A percentile compares a stretch with the other conserved stretches of the same genome.
Evolutionary conservation across 1,140 invertebrate species (phyloP).

Genomic region (Nylanderia fulva): DNA sequence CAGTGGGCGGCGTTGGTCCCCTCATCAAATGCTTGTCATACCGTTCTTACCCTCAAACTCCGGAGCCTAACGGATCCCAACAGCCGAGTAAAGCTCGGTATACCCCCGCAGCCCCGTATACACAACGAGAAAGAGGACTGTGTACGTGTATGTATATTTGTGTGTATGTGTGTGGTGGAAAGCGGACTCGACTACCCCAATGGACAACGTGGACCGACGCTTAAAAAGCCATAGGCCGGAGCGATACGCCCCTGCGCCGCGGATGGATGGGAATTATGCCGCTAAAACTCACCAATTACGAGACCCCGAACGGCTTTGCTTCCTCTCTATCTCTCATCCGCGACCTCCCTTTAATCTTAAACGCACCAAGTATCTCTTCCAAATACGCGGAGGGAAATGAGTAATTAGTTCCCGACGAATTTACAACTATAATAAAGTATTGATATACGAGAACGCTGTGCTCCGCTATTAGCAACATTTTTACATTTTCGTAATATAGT

Average conservation of each 20-base stretch:
- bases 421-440: constrained; percentile 18
- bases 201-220: constrained; percentile 77
- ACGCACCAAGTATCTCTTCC: constrained; percentile 49
- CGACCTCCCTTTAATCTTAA: constrained; percentile 56
- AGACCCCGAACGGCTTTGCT: constrained; percentile 67
- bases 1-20: constrained; percentile 82
- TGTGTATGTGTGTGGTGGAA: constrained; percentile 31
- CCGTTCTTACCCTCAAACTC: constrained; percentile 83
- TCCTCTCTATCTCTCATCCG: constrained; percentile 50
- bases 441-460: not conserved
- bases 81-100: constrained; percentile 79
- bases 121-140: constrained; percentile 76
- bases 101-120: constrained; percentile 77
- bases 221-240: constrained; percentile 75
- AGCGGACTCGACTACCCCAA: constrained; percentile 66
- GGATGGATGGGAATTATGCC: constrained; percentile 80
- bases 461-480: not conserved
- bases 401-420: constrained; percentile 47
- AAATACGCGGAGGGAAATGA: constrained; percentile 43
- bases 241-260: constrained; percentile 75
- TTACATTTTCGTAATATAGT: not conserved
- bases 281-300: constrained; percentile 83
- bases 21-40: constrained; percentile 85
- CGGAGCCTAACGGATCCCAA: constrained; percentile 78
- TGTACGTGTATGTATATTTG: constrained; percentile 17